Evolutionary conservation across 1,140 invertebrate genomes (phyloP).

Genomic region (Teleogryllus occipitalis): DNA sequence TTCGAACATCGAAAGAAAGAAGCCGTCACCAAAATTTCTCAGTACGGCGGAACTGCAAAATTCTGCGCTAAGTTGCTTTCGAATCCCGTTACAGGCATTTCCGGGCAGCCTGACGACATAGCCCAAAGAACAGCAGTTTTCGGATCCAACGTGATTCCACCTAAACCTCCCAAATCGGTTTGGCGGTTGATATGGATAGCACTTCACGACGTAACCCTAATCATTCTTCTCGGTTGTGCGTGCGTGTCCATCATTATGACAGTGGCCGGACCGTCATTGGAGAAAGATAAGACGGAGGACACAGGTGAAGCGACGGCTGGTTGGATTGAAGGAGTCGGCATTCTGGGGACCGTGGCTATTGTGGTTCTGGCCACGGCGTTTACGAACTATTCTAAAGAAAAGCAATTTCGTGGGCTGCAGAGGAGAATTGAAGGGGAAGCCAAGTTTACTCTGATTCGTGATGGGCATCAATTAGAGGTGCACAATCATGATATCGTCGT

Average conservation of each 20-base stretch:
- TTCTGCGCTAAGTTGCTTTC: too few species aligned
- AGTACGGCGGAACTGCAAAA: too few species aligned
- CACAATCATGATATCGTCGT: background rate
- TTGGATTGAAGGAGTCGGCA: background rate
- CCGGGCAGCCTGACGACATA: too few species aligned
- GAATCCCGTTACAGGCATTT: too few species aligned
- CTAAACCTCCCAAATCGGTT: background rate
- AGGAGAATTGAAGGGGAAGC: background rate
- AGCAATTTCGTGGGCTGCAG: background rate
- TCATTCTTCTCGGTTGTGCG: background rate
- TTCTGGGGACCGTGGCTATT: background rate
- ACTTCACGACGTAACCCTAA: background rate
- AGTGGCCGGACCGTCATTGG: background rate
- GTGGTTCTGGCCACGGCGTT: background rate
- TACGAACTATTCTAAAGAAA: background rate
- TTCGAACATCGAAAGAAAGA: too few species aligned
- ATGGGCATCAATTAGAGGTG: background rate
- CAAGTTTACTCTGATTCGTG: background rate
- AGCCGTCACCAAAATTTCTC: too few species aligned
- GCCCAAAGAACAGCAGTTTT: background rate
- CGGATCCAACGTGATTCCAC: background rate
- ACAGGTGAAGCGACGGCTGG: background rate
- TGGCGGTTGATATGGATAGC: background rate
- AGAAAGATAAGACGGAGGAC: background rate
- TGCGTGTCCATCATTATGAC: background rate